These are phyloP conservation scores for Drosophila baimaii DNA, from an alignment of 1,140 invertebrate genomes.

Conservation along the genomic window DNA sequence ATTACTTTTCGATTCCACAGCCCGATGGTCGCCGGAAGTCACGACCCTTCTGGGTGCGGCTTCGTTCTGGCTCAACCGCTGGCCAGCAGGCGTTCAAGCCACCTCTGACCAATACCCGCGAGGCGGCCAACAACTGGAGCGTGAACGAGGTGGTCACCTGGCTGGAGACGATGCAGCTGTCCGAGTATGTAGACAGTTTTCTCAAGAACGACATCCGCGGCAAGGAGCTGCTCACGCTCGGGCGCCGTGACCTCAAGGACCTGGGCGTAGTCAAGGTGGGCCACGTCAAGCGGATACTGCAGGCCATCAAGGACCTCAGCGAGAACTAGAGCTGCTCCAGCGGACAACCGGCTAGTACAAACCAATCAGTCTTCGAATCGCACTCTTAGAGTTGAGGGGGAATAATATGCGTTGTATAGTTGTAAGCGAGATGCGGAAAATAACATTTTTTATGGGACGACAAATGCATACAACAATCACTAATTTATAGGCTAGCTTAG, in stretches of 20 bases:
- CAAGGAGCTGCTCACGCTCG: conserved; percentile 93
- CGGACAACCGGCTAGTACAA: conserved; percentile 61
- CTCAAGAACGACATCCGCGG: conserved; percentile 96
- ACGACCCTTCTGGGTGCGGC: conserved; percentile 85
- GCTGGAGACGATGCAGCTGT: conserved; percentile 94
- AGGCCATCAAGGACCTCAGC: conserved; percentile 93
- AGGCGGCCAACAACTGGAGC: conserved; percentile 87
- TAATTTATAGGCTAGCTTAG: conserved; percentile 78
- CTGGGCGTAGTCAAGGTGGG: conserved; percentile 96
- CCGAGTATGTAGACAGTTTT: conserved; percentile 94
- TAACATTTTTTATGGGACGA: conserved; percentile 48
- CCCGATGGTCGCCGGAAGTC: conserved; percentile 85
- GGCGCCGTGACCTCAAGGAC: conserved; percentile 93
- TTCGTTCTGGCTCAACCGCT: conserved; percentile 85
- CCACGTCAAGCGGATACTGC: conserved; percentile 96
- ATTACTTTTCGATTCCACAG: conserved; percentile 58
- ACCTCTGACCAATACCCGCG: conserved; percentile 72
- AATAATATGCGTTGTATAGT: conserved; percentile 22
- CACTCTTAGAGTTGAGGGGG: conserved; percentile 38
- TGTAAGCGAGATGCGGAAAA: conserved; percentile 37
- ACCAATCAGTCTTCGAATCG: conserved; percentile 59
- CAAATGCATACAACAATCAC: conserved; percentile 81
- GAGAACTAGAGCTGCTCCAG: conserved; percentile 60
- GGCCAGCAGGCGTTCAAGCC: conserved; percentile 76
- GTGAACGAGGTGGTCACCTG: conserved; percentile 91